Percentiles rank a stretch among this genome's conserved stretches.
Conservation (phyloP, 2,888 invertebrate genomes). For the Lasius platythorax region DNA sequence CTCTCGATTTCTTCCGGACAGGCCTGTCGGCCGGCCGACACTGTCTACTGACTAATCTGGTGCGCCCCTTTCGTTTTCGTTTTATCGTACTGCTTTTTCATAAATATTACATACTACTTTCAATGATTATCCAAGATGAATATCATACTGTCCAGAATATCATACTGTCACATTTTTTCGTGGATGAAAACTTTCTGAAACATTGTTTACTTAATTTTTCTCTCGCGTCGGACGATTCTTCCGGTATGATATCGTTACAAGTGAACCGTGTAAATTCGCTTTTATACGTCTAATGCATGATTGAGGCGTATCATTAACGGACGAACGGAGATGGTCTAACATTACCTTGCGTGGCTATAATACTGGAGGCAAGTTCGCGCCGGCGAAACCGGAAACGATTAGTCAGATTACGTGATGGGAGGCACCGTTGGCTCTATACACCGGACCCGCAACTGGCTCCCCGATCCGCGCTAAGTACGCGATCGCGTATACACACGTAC, state of each 20-base stretch:
- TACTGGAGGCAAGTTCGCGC: conserved; percentile 79
- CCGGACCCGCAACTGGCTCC: conserved; percentile 39
- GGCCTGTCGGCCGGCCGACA: conserved; percentile 52
- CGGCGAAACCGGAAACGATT: conserved; percentile 83
- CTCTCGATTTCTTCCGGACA: conserved; percentile 81
- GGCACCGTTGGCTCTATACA: conserved; percentile 74
- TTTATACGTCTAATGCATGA: conserved; percentile 24
- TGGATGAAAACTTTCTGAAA: background rate
- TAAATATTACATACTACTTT: background rate
- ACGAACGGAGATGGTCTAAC: conserved; percentile 65
- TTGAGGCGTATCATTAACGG: conserved; percentile 67
- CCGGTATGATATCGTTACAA: conserved; percentile 14
- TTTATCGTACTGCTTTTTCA: background rate
- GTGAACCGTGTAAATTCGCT: conserved; percentile 49
- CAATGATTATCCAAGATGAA: background rate
- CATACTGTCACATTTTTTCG: background rate
- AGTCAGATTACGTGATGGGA: conserved; percentile 83
- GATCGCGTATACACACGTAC: conserved; percentile 60
- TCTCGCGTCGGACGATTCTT: conserved; percentile 3
- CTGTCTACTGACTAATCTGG: conserved; percentile 59
- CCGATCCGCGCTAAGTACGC: conserved; percentile 58
- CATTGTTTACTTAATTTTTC: conserved; percentile 1
- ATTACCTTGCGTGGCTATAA: conserved; percentile 79
- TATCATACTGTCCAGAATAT: background rate
- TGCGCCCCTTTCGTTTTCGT: conserved; percentile 52